Evolutionary conservation across 2,797 vertebrate species (phyloP).

Genomic region (Clarias platycephalus): DNA sequence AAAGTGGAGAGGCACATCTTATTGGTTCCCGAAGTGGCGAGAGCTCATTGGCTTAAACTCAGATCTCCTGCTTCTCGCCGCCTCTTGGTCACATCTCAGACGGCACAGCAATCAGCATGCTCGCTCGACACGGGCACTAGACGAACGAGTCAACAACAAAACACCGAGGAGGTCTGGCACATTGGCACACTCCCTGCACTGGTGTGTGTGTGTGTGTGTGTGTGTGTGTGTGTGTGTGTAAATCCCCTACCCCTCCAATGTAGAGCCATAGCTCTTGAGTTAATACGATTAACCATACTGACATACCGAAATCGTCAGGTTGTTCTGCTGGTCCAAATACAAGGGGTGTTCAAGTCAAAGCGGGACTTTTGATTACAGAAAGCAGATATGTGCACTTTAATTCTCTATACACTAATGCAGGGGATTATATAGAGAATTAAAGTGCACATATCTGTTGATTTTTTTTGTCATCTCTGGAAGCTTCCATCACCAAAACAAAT

Average conservation of each 20-base stretch:
- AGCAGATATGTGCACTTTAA: too few relatives aligned
- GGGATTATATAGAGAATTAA: too few relatives aligned
- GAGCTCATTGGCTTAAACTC: not conserved
- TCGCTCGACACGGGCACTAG: not conserved
- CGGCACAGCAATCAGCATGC: not conserved
- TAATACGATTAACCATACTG: not conserved
- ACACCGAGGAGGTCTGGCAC: not conserved
- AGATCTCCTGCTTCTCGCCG: not conserved
- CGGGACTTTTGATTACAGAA: too few relatives aligned
- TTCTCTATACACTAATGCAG: too few relatives aligned
- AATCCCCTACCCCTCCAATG: not conserved
- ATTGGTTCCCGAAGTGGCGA: constrained; percentile 20
- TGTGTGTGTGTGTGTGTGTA: too few relatives aligned
- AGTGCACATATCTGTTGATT: too few relatives aligned
- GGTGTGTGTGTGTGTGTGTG: too few relatives aligned
- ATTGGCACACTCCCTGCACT: not conserved
- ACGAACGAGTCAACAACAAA: not conserved
- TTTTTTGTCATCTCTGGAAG: too few relatives aligned
- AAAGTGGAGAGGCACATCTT: constrained; percentile 11
- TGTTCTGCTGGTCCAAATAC: not conserved
- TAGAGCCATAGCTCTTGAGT: not conserved
- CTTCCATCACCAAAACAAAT: too few relatives aligned
- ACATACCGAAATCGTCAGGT: not conserved
- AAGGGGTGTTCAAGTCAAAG: too few relatives aligned
- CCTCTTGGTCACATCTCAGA: constrained; percentile 23